These are phyloP conservation scores for Nemapogon koenigi DNA, from an alignment of 2,888 invertebrate genomes.

Conservation along the genomic window DNA sequence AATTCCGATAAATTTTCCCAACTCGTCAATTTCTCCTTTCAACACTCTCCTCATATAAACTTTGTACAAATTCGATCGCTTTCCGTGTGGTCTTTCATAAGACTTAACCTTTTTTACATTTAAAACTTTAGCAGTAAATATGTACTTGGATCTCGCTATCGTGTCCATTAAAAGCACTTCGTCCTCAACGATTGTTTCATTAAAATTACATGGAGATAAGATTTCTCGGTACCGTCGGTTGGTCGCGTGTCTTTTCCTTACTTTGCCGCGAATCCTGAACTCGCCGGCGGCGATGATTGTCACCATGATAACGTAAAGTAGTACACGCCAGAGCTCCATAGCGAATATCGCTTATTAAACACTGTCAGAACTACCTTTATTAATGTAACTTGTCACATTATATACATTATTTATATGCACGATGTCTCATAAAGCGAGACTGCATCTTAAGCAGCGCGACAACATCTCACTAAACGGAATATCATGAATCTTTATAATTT, in stretches of 20 bases:
- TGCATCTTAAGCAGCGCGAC: constrained; percentile 39
- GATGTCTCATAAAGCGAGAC: constrained; percentile 38
- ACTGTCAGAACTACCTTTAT: constrained; percentile 37
- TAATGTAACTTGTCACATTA: constrained; percentile 59
- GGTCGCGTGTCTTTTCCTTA: constrained; percentile 45
- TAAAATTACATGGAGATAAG: constrained; percentile 52
- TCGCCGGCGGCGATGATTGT: constrained; percentile 47
- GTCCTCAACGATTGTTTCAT: constrained; percentile 56
- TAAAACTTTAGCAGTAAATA: constrained; percentile 59
- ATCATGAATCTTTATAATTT: constrained; percentile 24
- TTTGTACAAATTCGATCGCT: constrained; percentile 48
- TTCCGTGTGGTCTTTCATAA: constrained; percentile 27
- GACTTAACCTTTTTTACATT: constrained; percentile 46
- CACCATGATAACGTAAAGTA: constrained; percentile 50
- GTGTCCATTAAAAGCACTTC: constrained; percentile 58
- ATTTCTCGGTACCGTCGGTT: constrained; percentile 49
- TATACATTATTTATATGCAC: constrained; percentile 47
- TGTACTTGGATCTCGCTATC: constrained; percentile 55
- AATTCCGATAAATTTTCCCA: constrained; percentile 39
- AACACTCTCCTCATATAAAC: constrained; percentile 52
- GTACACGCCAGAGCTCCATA: constrained; percentile 47
- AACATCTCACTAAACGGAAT: constrained; percentile 51
- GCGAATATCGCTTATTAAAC: constrained; percentile 36
- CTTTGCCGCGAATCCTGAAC: constrained; percentile 54
- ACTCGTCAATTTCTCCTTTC: constrained; percentile 47